Evolutionary conservation across 1,140 invertebrate species (phyloP).

Genomic region (Stegodyphus dumicola): DNA sequence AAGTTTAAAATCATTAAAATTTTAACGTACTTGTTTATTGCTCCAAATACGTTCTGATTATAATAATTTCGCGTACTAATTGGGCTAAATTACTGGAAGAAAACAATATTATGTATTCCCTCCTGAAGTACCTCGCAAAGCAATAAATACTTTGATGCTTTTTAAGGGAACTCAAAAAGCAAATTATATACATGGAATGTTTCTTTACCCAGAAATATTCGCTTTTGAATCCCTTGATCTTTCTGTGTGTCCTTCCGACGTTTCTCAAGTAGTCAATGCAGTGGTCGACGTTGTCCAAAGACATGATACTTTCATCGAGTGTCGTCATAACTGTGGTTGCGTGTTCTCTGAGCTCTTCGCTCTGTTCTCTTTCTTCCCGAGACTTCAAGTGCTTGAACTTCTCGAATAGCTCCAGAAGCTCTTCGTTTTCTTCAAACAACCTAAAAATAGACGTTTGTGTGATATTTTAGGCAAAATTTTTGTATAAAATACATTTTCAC

Average conservation of each 20-base stretch:
- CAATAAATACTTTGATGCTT: too few species aligned
- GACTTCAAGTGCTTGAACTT: slow-evolving; percentile 83
- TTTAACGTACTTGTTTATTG: too few species aligned
- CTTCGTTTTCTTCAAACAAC: slow-evolving; percentile 87
- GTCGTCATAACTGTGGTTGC: slow-evolving; percentile 90
- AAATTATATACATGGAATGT: background rate
- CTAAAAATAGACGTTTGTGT: slow-evolving; percentile 70
- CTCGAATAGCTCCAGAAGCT: slow-evolving; percentile 82
- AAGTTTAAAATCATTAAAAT: too few species aligned
- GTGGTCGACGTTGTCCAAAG: slow-evolving; percentile 83
- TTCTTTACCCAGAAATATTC: slow-evolving; percentile 87
- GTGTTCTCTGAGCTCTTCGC: slow-evolving; percentile 85
- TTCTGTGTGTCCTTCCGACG: slow-evolving; percentile 83
- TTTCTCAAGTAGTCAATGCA: slow-evolving; percentile 85
- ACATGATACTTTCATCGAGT: slow-evolving; percentile 82
- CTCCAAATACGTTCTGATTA: too few species aligned
- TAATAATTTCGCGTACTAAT: too few species aligned
- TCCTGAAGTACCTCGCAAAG: too few species aligned
- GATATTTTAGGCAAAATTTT: too few species aligned
- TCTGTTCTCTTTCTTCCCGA: slow-evolving; percentile 82
- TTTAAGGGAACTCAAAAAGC: too few species aligned
- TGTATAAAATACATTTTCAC: too few species aligned
- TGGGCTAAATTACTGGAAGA: too few species aligned
- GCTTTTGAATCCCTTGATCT: slow-evolving; percentile 85
- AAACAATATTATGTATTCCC: too few species aligned